A percentile compares a stretch with the other conserved stretches of the same genome.
Conservation (phyloP, 1,140 invertebrate species). For the Heliothis subflexa region DNA sequence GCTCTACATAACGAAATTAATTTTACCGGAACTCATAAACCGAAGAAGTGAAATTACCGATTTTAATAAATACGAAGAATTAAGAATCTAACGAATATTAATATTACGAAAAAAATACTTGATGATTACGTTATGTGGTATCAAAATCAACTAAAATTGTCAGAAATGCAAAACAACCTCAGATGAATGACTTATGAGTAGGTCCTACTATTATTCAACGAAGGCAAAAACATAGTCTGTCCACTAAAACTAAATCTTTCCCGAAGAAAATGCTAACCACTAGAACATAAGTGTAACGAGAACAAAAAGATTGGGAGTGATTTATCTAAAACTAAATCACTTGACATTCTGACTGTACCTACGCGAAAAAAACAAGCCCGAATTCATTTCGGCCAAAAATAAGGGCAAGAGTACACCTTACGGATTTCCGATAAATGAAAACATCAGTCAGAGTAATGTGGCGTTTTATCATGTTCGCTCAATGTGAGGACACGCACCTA, state of each 20-base stretch:
- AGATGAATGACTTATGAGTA: too few relatives aligned
- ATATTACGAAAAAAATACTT: too few relatives aligned
- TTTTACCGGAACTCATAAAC: too few relatives aligned
- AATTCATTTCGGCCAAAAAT: slow-evolving; percentile 36
- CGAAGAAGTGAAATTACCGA: too few relatives aligned
- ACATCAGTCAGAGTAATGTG: slow-evolving; percentile 47
- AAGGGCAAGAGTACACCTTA: slow-evolving; percentile 30
- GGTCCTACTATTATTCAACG: too few relatives aligned
- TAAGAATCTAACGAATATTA: too few relatives aligned
- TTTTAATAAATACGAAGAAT: too few relatives aligned
- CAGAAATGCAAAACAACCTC: too few relatives aligned
- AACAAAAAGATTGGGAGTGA: slow-evolving; percentile 5
- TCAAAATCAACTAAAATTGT: too few relatives aligned
- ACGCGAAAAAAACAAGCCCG: slow-evolving; percentile 10
- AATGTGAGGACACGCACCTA: slow-evolving; percentile 39
- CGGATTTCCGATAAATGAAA: slow-evolving; percentile 44
- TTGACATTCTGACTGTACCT: background rate
- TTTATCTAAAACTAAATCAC: slow-evolving; percentile 31
- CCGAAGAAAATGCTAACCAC: background rate
- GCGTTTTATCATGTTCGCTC: slow-evolving; percentile 39
- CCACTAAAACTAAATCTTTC: background rate
- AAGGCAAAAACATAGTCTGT: background rate
- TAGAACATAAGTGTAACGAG: background rate
- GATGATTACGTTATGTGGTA: too few relatives aligned
- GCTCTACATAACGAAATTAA: too few relatives aligned